A percentile compares a stretch with the other conserved stretches of the same genome.
These are phyloP conservation scores for Chrysogorgia sp. DNA, from an alignment of 92 coral and sea anemone species.

Conservation along the genomic window DNA sequence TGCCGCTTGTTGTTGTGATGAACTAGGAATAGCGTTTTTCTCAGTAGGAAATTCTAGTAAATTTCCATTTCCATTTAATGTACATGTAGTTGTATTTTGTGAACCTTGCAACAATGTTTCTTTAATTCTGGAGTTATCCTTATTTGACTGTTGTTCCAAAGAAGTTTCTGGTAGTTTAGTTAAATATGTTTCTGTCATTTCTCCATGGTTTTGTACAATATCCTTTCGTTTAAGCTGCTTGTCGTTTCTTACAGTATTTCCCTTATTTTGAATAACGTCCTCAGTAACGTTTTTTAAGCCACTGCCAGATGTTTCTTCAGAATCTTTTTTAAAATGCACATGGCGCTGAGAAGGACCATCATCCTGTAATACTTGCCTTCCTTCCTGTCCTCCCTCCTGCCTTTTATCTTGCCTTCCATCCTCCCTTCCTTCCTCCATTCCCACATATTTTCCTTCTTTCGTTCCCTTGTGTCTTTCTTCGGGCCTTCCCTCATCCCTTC, in stretches of 20 bases:
- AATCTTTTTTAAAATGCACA: conserved; percentile 15
- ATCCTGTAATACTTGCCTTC: neutral
- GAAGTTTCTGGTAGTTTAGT: conserved; percentile 17
- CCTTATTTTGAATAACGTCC: neutral
- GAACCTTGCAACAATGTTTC: neutral
- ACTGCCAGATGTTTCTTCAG: neutral
- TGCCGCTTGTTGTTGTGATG: neutral
- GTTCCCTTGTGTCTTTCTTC: no score
- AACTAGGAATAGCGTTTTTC: neutral
- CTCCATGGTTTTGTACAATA: neutral
- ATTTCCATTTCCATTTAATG: neutral
- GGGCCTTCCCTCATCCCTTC: no score
- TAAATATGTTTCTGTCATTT: neutral
- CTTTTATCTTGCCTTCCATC: conserved; percentile 29
- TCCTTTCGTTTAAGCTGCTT: neutral
- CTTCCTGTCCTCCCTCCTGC: no score
- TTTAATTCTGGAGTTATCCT: neutral
- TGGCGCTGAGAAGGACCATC: conserved; percentile 10
- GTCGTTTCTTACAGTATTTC: neutral
- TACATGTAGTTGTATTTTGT: neutral
- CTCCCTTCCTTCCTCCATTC: conserved; percentile 5
- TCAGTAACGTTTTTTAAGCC: neutral
- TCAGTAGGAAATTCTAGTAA: neutral
- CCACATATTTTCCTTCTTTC: conserved; percentile 11
- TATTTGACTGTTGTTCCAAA: neutral